These are phyloP conservation scores for Halcyon malimbica DNA, from an alignment of 2,113 vertebrate species.

Conservation along the genomic window DNA sequence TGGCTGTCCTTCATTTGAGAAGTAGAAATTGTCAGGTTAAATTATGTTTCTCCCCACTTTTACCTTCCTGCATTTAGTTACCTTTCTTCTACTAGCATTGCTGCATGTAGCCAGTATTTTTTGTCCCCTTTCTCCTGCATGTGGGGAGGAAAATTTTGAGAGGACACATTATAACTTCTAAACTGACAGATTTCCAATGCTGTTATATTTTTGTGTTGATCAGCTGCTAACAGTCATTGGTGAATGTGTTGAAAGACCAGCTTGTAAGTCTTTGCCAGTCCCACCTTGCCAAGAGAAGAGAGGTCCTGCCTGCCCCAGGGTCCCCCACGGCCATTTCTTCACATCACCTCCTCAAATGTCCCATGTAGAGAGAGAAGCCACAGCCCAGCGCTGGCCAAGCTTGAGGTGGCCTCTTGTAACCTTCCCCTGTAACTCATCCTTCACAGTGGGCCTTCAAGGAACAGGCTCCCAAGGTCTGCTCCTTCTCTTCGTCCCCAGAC, in stretches of 20 bases:
- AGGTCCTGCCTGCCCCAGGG: accelerated
- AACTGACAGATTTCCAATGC: not conserved
- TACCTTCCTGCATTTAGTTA: not conserved
- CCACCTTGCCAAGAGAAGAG: not conserved
- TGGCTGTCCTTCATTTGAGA: not conserved
- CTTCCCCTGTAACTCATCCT: not conserved
- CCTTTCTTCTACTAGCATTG: not conserved
- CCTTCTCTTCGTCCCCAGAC: slow-evolving; percentile 49
- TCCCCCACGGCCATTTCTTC: accelerated
- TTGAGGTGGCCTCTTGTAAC: not conserved
- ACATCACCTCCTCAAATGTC: not conserved
- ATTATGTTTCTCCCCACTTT: not conserved
- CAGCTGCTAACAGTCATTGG: not conserved
- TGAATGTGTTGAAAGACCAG: not conserved
- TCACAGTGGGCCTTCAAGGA: not conserved
- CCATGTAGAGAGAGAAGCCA: not conserved
- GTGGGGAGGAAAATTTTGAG: not conserved
- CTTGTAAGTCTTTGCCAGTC: not conserved
- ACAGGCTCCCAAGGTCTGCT: slow-evolving; percentile 31
- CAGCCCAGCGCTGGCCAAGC: not conserved
- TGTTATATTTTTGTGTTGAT: not conserved
- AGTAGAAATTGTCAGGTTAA: not conserved
- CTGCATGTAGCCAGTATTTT: not conserved
- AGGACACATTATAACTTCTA: not conserved
- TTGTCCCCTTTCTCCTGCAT: not conserved